These are phyloP conservation scores for Riptortus pedestris DNA, from an alignment of 1,140 invertebrate genomes.

Conservation along the genomic window DNA sequence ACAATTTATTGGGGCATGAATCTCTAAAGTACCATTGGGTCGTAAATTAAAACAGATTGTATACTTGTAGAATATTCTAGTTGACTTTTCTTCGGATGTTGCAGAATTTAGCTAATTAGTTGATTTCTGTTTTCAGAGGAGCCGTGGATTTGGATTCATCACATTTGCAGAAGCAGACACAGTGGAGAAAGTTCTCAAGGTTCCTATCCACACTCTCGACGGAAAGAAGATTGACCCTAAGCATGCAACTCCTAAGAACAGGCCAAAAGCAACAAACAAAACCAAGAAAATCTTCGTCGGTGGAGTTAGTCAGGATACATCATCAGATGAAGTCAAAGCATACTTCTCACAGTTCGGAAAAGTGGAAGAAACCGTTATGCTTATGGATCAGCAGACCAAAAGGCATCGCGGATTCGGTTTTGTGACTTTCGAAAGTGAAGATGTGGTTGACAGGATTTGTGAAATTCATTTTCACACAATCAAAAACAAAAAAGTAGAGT, in stretches of 20 bases:
- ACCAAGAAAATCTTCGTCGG: constrained; percentile 89
- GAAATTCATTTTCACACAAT: constrained; percentile 88
- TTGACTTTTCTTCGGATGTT: too few species aligned
- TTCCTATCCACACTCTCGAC: constrained; percentile 82
- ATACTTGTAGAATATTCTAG: too few species aligned
- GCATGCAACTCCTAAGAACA: constrained; percentile 81
- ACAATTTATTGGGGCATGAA: too few species aligned
- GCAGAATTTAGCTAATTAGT: too few species aligned
- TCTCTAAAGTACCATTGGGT: too few species aligned
- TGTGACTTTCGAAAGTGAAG: constrained; percentile 84
- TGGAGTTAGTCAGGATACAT: constrained; percentile 82
- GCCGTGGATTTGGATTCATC: constrained; percentile 87
- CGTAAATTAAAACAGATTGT: too few species aligned
- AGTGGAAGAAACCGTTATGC: constrained; percentile 84
- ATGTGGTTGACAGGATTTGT: constrained; percentile 80
- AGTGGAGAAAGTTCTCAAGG: constrained; percentile 79
- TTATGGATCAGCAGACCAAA: constrained; percentile 90
- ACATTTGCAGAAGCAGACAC: constrained; percentile 80
- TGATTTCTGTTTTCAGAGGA: too few species aligned
- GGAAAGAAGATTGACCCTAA: constrained; percentile 92
- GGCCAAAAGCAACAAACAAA: constrained; percentile 71
- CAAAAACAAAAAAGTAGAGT: constrained; percentile 87
- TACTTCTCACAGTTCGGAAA: constrained; percentile 87
- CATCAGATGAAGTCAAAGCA: constrained; percentile 78
- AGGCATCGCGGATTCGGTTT: constrained; percentile 83